Evolutionary conservation across 2,888 invertebrate genomes (phyloP).

Genomic region (Drosophila demipolita): DNA sequence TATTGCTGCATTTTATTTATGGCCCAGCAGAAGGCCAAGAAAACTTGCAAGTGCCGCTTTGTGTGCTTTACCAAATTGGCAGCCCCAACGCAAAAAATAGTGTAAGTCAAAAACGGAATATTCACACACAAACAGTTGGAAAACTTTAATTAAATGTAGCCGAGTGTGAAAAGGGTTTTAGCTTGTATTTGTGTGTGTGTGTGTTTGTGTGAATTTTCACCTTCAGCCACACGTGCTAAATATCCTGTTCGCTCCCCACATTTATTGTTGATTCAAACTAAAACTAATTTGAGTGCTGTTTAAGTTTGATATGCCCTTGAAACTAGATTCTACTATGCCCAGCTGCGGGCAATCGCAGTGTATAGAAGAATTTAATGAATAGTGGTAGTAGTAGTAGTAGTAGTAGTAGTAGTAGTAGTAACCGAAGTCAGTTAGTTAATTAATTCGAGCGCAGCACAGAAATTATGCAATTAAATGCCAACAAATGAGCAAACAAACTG

Average conservation of each 20-base stretch:
- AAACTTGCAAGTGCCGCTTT: slow-evolving; percentile 57
- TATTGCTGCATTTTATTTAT: slow-evolving; percentile 74
- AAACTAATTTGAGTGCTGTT: slow-evolving; percentile 23
- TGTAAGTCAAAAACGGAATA: slow-evolving; percentile 19
- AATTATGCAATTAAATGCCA: slow-evolving; percentile 77
- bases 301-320: slow-evolving; percentile 45
- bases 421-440: slow-evolving; percentile 37
- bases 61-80: slow-evolving; percentile 59
- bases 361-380: slow-evolving; percentile 13
- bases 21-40: slow-evolving; percentile 63
- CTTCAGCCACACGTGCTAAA: slow-evolving; percentile 22
- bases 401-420: slow-evolving; percentile 7
- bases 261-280: slow-evolving; percentile 38
- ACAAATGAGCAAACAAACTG: slow-evolving; percentile 71
- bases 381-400: slow-evolving; percentile 3
- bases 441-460: slow-evolving; percentile 49
- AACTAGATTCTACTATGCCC: not conserved
- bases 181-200: not conserved
- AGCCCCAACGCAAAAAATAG: slow-evolving; percentile 28
- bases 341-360: slow-evolving; percentile 11
- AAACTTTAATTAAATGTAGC: slow-evolving; percentile 71
- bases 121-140: slow-evolving; percentile 39
- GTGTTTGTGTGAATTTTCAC: not conserved
- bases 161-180: slow-evolving; percentile 12
- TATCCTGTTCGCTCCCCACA: not conserved